Base-by-base conservation (phyloP, 1,140 invertebrate genomes). In the Drosophila arawakana region DNA sequence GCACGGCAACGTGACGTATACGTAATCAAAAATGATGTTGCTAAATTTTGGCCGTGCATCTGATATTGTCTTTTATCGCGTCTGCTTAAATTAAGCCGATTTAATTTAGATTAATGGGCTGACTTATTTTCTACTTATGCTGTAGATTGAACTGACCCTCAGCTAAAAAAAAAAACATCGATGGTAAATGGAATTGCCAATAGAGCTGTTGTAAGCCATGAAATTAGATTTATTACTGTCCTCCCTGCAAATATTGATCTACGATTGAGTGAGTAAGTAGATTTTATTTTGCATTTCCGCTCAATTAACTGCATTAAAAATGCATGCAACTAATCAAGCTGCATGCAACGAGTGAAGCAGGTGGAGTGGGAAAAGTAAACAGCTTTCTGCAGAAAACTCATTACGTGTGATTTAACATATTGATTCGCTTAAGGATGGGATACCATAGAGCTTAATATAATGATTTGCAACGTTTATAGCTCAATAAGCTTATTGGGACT, bases 251-350 rank as follows among this genome's bases (percentile, higher is more conserved):
- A 62, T 57, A 60, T 73, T 68, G 55, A 67, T 30, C 70, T 78
- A 70, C 39, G 15, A 35, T 47, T 62, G 52, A 59, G 46, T 30
- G 25, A 30, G 25, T 54, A 73, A 88, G 81, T 81, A 82, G 79
- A 82, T 88, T 72, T 77, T 80, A 41, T 52, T 25, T 34, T 46
- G 35, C 54, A 59, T 76, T 85, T 85, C 72, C 79, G 63, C 71
- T 81, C 79, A 85, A 85, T 85, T 85, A 82, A 61, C 47, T 58
- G 60, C 66, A 69, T 65, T 18, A 57, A 61, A 61, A 76, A 63
- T 70, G 59, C 60, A 68, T 72, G 43, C 59, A 47, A 43, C 65
- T 78, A 72, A 81, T 80, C 73, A 76, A 58, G 50, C 50, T 44
- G 41, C 15, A 44, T 34, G 21, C 30, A 54, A 76, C 46, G 6